Conservation (phyloP, 2,113 vertebrate species). For the Beaufortia kweichowensis region DNA sequence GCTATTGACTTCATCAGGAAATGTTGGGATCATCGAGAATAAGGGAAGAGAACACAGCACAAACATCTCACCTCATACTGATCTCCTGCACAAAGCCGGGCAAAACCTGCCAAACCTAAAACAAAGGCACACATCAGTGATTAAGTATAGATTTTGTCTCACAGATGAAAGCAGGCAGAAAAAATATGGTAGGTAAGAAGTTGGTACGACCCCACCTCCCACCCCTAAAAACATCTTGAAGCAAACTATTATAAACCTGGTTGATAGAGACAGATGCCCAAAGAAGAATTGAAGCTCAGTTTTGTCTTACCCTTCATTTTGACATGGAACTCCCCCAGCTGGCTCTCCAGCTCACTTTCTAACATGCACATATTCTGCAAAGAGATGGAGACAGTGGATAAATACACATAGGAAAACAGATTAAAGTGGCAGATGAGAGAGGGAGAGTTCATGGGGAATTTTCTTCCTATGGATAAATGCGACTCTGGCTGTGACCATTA, state of each 20-base stretch:
- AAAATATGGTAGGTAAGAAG: no score
- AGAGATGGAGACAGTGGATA: not conserved
- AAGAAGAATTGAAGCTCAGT: not conserved
- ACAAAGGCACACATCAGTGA: slow-evolving; percentile 40
- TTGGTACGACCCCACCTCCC: no score
- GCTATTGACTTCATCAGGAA: not conserved
- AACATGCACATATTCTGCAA: slow-evolving; percentile 91
- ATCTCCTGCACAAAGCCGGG: slow-evolving; percentile 92
- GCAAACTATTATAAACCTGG: not conserved
- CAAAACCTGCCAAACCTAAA: slow-evolving; percentile 94
- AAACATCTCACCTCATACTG: slow-evolving; percentile 88
- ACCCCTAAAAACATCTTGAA: not conserved
- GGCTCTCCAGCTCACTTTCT: slow-evolving; percentile 91
- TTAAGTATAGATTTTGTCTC: no score
- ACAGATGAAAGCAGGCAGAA: no score
- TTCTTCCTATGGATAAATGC: not conserved
- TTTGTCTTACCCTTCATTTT: slow-evolving; percentile 89
- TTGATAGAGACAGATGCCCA: not conserved
- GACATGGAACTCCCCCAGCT: slow-evolving; percentile 94
- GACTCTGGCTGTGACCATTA: not conserved
- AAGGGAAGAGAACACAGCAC: not conserved
- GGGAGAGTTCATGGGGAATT: not conserved
- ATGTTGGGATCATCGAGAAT: not conserved
- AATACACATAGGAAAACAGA: slow-evolving; percentile 4
- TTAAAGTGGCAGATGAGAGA: not conserved